Evolutionary conservation across 2,797 vertebrate genomes (phyloP).

Genomic region (Lemur catta): DNA sequence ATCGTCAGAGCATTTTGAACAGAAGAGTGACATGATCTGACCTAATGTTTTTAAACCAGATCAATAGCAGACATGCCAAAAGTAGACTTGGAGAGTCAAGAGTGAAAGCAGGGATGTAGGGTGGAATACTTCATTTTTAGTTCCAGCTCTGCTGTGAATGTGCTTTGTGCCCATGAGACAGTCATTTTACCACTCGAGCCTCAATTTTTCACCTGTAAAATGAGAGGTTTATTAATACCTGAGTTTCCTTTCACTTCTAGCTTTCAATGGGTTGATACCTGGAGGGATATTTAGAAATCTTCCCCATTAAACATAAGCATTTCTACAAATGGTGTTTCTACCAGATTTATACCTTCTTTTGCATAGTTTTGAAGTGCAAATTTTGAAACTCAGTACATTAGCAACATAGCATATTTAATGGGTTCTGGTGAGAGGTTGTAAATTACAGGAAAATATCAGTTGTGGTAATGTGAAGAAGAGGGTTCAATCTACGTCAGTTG

Average conservation of each 20-base stretch:
- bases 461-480: background rate
- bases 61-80: background rate
- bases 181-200: background rate
- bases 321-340: conserved; percentile 13
- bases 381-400: conserved; percentile 14
- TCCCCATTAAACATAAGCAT: background rate
- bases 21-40: background rate
- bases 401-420: background rate
- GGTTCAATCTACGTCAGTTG: background rate
- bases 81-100: background rate
- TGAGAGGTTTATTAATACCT: background rate
- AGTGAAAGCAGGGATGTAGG: background rate
- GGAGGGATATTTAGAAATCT: conserved; percentile 1
- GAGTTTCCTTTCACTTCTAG: background rate
- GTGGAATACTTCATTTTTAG: background rate
- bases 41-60: background rate
- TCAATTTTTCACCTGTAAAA: background rate
- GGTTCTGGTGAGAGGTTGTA: background rate
- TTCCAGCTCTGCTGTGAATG: background rate
- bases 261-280: background rate
- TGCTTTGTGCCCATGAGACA: background rate
- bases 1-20: background rate
- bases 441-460: conserved; percentile 22
- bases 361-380: background rate
- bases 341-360: background rate